These are phyloP conservation scores for Anthoscopus minutus DNA, from an alignment of 2,113 vertebrate species.

Conservation along the genomic window DNA sequence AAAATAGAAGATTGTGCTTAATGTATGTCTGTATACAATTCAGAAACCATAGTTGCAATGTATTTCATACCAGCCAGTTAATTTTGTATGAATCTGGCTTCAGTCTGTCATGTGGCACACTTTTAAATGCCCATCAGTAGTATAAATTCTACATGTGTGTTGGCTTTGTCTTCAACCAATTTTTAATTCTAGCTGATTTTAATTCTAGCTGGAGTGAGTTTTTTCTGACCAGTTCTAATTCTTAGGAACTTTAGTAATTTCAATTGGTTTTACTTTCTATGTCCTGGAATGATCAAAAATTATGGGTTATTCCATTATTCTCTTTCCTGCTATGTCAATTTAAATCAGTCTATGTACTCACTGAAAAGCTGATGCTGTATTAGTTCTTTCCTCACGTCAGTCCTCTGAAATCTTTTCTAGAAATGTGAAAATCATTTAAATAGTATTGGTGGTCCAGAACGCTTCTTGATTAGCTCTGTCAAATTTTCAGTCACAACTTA, in stretches of 20 bases:
- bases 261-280: not conserved
- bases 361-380: not conserved
- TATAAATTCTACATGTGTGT: not conserved
- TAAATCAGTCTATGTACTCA: not conserved
- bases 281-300: not conserved
- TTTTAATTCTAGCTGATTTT: not conserved
- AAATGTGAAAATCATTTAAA: not conserved
- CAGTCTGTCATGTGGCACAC: not conserved
- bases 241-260: not conserved
- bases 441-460: not conserved
- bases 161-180: not conserved
- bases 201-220: not conserved
- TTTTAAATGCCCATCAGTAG: not conserved
- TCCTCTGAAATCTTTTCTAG: not conserved
- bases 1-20: not conserved
- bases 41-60: not conserved
- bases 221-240: not conserved
- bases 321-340: not conserved
- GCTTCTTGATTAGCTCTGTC: not conserved
- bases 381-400: not conserved
- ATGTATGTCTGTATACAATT: not conserved
- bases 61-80: not conserved
- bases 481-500: not conserved
- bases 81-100: not conserved
- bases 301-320: not conserved